These are phyloP conservation scores for Phrynosoma platyrhinos DNA, from an alignment of 2,113 vertebrate genomes.

Conservation along the genomic window DNA sequence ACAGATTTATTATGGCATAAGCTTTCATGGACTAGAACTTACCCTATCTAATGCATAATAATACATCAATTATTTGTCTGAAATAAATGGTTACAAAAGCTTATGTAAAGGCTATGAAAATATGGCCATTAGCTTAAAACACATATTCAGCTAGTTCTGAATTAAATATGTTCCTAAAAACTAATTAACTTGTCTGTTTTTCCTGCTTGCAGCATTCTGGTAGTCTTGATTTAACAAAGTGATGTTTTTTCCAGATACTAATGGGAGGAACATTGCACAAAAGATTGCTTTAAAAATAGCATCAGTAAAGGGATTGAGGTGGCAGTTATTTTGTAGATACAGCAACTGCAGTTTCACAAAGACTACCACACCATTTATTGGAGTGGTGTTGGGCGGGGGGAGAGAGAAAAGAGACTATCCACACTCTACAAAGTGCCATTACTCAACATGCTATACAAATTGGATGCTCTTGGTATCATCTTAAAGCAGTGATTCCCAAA, in stretches of 20 bases:
- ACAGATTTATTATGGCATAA: too few relatives aligned
- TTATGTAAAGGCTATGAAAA: fast-evolving
- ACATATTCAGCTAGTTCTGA: slow-evolving; percentile 36
- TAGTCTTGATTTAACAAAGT: background rate
- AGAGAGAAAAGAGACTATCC: fast-evolving
- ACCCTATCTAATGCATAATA: background rate
- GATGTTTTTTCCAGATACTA: slow-evolving; percentile 30
- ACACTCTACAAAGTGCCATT: background rate
- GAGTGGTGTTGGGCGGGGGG: background rate
- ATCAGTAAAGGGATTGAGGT: slow-evolving; percentile 31
- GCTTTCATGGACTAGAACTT: background rate
- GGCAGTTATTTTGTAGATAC: slow-evolving; percentile 45
- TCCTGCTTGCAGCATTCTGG: background rate
- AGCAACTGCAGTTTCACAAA: slow-evolving; percentile 41
- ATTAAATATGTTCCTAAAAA: slow-evolving; percentile 39
- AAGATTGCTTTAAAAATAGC: slow-evolving; percentile 28
- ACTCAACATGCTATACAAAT: fast-evolving
- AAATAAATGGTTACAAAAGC: background rate
- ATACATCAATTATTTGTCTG: slow-evolving; percentile 4
- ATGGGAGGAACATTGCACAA: slow-evolving; percentile 43
- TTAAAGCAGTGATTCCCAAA: background rate
- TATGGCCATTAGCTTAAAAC: slow-evolving; percentile 9
- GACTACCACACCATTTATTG: slow-evolving; percentile 51
- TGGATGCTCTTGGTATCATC: background rate
- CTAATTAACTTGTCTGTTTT: slow-evolving; percentile 7